Percentiles rank a stretch among this genome's conserved stretches.
Evolutionary conservation across 1,140 invertebrate genomes (phyloP).

Genomic region (Schlechtendalia chinensis): DNA sequence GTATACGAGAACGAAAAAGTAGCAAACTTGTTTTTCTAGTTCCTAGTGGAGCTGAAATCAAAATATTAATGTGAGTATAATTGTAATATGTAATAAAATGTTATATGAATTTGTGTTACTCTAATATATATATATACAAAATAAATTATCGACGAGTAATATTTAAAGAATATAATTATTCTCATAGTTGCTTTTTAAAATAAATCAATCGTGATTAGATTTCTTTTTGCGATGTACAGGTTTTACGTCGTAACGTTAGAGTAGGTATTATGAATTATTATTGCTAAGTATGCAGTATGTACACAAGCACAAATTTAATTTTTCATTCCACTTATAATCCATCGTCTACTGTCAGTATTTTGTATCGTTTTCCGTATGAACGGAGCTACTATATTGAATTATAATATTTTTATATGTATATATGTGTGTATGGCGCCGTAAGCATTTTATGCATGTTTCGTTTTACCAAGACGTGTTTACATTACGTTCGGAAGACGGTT

Average conservation of each 20-base stretch:
- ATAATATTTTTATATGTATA: too few species aligned
- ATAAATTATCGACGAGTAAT: too few species aligned
- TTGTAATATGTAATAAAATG: too few species aligned
- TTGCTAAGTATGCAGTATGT: background rate
- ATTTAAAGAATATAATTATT: background rate
- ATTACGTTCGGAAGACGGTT: conserved; percentile 4
- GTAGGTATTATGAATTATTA: background rate
- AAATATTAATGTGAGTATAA: conserved; percentile 41
- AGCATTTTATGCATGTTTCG: background rate
- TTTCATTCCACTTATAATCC: background rate
- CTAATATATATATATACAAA: too few species aligned
- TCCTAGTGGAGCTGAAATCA: conserved; percentile 39
- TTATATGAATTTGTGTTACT: too few species aligned
- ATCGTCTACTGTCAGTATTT: background rate
- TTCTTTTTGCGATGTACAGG: background rate
- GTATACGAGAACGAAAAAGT: background rate
- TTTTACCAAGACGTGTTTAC: conserved; percentile 13
- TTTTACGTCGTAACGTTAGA: background rate
- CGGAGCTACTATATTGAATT: too few species aligned
- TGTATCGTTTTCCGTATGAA: background rate
- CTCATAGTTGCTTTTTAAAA: background rate
- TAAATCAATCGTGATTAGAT: background rate
- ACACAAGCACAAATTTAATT: background rate
- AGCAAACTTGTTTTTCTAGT: background rate
- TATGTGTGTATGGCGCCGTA: too few species aligned